Evolutionary conservation across 2,888 invertebrate species (phyloP).

Genomic region (Scaptomyza caliginosa): DNA sequence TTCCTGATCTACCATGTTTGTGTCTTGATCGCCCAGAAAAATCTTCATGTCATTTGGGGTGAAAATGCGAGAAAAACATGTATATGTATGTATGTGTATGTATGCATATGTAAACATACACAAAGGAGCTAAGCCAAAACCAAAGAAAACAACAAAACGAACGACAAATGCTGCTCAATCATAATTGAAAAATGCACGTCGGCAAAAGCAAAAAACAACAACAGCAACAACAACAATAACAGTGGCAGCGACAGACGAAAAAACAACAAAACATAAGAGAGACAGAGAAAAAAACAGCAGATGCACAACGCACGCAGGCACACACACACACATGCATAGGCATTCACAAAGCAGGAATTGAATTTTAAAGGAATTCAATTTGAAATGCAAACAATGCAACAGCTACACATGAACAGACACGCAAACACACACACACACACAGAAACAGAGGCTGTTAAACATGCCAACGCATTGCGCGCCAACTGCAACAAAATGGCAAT

Average conservation of each 20-base stretch:
- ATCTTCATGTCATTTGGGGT: conserved; percentile 3
- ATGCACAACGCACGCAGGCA: conserved; percentile 73
- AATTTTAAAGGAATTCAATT: conserved; percentile 77
- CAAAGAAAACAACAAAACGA: conserved; percentile 72
- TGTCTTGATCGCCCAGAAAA: background rate
- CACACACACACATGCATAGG: conserved; percentile 29
- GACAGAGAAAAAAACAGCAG: conserved; percentile 69
- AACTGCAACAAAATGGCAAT: conserved; percentile 79
- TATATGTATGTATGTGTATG: background rate
- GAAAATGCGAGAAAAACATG: conserved; percentile 20
- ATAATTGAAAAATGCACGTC: conserved; percentile 75
- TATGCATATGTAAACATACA: conserved; percentile 9
- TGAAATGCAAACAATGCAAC: conserved; percentile 77
- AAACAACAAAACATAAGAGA: conserved; percentile 43
- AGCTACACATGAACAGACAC: conserved; percentile 40
- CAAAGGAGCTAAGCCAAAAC: conserved; percentile 73
- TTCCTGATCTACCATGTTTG: background rate
- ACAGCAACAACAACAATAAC: conserved; percentile 21
- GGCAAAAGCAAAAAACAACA: conserved; percentile 14
- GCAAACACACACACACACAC: conserved; percentile 18
- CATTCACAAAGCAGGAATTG: conserved; percentile 46
- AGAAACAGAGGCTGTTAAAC: conserved; percentile 18
- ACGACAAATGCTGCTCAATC: conserved; percentile 78
- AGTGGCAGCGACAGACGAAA: conserved; percentile 39
- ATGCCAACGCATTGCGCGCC: conserved; percentile 68